Base-by-base conservation (phyloP, 2,888 invertebrate genomes). In the Cheilosia vernalis region DNA sequence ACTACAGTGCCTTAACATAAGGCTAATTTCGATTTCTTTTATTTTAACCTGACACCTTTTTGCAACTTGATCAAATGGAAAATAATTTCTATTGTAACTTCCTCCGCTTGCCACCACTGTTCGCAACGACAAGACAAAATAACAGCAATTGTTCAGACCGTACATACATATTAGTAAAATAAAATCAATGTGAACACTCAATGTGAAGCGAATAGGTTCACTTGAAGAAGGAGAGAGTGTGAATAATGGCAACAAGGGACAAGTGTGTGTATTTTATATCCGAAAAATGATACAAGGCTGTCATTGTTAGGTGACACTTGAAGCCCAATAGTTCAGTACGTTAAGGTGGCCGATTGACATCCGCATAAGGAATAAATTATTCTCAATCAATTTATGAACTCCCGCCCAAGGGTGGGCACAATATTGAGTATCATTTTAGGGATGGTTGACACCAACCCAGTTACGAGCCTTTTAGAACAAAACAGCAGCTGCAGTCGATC, bases 401-500 rank as follows among this genome's bases (percentile, higher is more conserved):
- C 33, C 9, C 33, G n/a, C n/a, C n/a, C n/a, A n/a, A n/a, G n/a
- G n/a, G n/a, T n/a, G n/a, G n/a, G n/a, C n/a, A n/a, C n/a, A 66
- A 21, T 51, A 40, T 37, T 19, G 47, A 33, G 27, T 51, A 40
- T 40, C 49, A 17, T 60, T 24, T 0, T 33, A 10, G 33, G 15
- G 24, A 33, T 5, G 9, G 21, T 5, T 19, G 24, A 6, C 37
- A 37, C 17, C 33, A 10, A 15, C 58, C 17, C 51, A 30, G 77
- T 67, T 53, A 49, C 24, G 13, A 61, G 44, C 17, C 56, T 40
- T 63, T 63, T 56, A 70, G 40, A 40, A 53, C 51, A 58, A 60
- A 63, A 56, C 42, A 83, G 56, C 82, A 83, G 82, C 82, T 83
- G 82, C 66, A 72, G 40, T 56, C 40, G 66, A 83, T 83, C 77